Evolutionary conservation across 2,888 invertebrate species (phyloP).

Genomic region (Tenthredo scrophulariae): DNA sequence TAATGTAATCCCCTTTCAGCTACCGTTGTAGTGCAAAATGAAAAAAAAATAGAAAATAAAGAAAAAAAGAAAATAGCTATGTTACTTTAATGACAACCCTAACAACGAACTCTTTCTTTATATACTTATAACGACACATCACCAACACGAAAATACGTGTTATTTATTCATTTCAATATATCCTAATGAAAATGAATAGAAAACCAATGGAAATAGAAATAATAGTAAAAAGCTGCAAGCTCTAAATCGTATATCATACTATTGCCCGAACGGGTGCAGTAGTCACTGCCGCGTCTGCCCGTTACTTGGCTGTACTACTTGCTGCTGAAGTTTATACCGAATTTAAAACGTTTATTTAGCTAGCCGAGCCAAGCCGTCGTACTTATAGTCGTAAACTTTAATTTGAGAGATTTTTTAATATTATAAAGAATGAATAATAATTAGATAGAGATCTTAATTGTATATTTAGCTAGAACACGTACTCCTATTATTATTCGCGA

Average conservation of each 20-base stretch:
- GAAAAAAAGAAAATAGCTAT: neutral
- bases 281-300: slow-evolving; percentile 21
- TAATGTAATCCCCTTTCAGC: neutral
- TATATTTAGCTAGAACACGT: neutral
- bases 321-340: neutral
- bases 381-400: neutral
- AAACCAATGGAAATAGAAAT: neutral
- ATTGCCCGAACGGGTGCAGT: neutral
- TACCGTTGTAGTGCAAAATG: neutral
- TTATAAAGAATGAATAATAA: neutral
- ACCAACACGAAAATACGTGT: neutral
- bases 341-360: neutral
- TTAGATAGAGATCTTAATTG: neutral
- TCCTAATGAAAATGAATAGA: neutral
- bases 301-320: slow-evolving; percentile 10
- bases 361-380: neutral
- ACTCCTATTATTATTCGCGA: neutral
- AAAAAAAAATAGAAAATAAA: neutral
- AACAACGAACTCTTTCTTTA: neutral
- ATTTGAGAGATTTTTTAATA: neutral
- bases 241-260: neutral
- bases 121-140: neutral
- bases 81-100: neutral
- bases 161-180: neutral
- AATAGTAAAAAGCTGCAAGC: neutral